Conservation (phyloP, 2,888 invertebrate species). For the Limnephilus lunatus region DNA sequence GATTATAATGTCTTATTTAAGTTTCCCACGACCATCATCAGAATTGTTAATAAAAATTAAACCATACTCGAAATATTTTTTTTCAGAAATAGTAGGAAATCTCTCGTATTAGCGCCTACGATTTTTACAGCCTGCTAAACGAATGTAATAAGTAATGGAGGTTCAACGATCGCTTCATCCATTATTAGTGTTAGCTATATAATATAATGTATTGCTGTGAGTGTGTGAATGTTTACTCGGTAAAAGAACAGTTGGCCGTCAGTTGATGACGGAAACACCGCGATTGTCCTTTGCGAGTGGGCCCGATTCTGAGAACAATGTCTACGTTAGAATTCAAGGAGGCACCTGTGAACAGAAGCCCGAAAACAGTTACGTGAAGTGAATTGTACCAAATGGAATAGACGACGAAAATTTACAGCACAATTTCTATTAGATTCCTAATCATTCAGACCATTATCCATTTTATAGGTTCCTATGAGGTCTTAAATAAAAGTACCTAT, state of each 20-base stretch:
- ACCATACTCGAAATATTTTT: neutral
- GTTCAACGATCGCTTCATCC: conserved; percentile 21
- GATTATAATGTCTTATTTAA: neutral
- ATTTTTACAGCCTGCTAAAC: neutral
- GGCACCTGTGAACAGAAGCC: neutral
- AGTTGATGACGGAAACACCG: conserved; percentile 15
- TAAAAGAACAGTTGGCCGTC: conserved; percentile 34
- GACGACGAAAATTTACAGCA: neutral
- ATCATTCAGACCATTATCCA: neutral
- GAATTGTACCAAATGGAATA: neutral
- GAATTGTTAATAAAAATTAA: neutral
- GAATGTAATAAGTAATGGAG: neutral
- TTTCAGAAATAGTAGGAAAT: neutral
- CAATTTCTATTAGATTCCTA: neutral
- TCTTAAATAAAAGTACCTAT: too few species aligned
- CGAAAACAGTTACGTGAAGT: conserved; percentile 37
- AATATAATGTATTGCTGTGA: neutral
- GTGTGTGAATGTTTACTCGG: neutral
- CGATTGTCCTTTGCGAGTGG: conserved; percentile 33
- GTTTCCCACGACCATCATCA: neutral
- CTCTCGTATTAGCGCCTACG: neutral
- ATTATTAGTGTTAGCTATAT: neutral
- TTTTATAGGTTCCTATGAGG: too few species aligned
- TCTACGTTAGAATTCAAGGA: neutral
- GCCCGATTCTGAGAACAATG: conserved; percentile 23